Evolutionary conservation across 2,113 vertebrate species (phyloP), one percentile per base, ranked within the genome.

Genomic region (Hippocampus guttulatus): DNA sequence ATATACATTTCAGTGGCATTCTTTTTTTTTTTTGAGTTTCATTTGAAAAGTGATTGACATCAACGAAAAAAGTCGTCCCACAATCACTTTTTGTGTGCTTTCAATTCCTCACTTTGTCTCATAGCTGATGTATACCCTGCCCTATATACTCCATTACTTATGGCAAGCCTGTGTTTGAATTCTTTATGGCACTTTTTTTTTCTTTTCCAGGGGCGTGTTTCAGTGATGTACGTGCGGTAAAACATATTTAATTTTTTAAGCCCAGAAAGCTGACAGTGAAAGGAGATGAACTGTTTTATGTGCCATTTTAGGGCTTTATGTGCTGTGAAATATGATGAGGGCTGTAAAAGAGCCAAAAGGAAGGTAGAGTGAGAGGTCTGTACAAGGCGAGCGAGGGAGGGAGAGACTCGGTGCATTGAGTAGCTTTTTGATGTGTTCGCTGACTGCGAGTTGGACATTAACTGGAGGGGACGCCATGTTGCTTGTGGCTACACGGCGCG

Each of bases 231-330:
- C 90, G 88, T 86, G 87, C 84, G 78, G 84, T 92, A 90, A 91
- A 92, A 89, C 90, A 88, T 87, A 90, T 91, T 92, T 87, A 90
- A 90, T 92, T 91, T 91, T 88, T 91, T 84, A 90, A 90, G 83
- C 86, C 88, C 84, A 70, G 86, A 90, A 89, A 91, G 81, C 83
- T 80, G 86, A 91, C 88, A 88, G 85, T 91, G 87, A 91, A 92
- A 92, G 89, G 91, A 92, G 90, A 92, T 92, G 91, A 90, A 88
- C 88, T 92, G 91, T 92, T 93, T 93, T 92, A 93, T 93, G 91
- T 91, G 90, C 87, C 90, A 87, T 91, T 93, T 92, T 92, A 92
- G 89, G 90, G 89, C 87, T 92, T 91, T 92, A 92, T 92, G 91
- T 92, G 90, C 87, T 93, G 91, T 93, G 90, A 92, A 92, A 92